Conservation (phyloP, 2,113 vertebrate genomes). For the Rousettus leschenaultii region DNA sequence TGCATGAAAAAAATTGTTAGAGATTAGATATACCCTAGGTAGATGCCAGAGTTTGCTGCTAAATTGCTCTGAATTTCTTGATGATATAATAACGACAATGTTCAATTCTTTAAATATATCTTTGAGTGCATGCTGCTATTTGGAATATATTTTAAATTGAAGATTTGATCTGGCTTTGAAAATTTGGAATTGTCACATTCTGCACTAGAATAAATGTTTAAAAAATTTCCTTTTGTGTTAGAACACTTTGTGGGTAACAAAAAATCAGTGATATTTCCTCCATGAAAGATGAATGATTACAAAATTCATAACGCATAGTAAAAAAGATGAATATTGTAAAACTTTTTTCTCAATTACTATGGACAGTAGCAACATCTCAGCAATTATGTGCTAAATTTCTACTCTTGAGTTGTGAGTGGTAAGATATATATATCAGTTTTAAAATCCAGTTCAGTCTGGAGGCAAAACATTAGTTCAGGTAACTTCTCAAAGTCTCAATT, state of each 20-base stretch:
- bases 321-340: background rate
- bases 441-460: background rate
- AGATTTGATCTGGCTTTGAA: slow-evolving; percentile 16
- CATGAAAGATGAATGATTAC: background rate
- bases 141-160: background rate
- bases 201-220: background rate
- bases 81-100: background rate
- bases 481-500: background rate
- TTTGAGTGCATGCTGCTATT: background rate
- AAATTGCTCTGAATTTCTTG: slow-evolving; percentile 38
- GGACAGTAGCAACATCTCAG: background rate
- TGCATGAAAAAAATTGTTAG: slow-evolving; percentile 7
- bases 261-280: background rate
- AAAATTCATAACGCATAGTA: background rate
- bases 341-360: background rate
- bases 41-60: background rate
- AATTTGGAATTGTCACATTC: background rate
- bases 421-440: background rate
- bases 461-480: background rate
- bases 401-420: background rate
- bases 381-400: background rate
- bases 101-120: background rate
- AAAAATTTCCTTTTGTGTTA: background rate
- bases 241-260: background rate
- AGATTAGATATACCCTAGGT: background rate